phyloP scores from a whole-genome alignment of 2,888 invertebrate species.

The Drosophila monieri region DNA sequence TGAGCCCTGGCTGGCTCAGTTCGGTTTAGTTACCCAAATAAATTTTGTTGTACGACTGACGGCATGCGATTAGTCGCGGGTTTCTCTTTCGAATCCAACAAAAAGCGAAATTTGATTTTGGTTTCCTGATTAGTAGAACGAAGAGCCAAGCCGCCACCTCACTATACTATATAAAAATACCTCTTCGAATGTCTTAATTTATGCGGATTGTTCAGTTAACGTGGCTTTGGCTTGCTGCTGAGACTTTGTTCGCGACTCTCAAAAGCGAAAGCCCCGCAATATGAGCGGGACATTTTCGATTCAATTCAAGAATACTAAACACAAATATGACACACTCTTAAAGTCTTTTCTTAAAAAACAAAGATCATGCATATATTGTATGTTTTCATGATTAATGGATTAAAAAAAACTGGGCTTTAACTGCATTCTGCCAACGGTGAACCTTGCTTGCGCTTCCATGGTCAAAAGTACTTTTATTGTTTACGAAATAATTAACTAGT shows the following conservation, averaged over 20 bases:
- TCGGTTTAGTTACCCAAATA: slow-evolving; percentile 77
- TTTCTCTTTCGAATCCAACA: slow-evolving; percentile 72
- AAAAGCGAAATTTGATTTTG: slow-evolving; percentile 79
- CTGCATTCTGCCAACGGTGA: background rate
- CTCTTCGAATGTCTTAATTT: slow-evolving; percentile 61
- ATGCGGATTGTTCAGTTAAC: slow-evolving; percentile 67
- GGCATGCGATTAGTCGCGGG: slow-evolving; percentile 74
- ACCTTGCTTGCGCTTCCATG: background rate
- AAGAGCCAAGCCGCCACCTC: slow-evolving; percentile 35
- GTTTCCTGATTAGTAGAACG: slow-evolving; percentile 77
- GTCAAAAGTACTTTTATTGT: background rate
- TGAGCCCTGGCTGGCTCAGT: slow-evolving; percentile 46
- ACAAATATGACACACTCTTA: slow-evolving; percentile 27
- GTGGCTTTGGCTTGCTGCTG: slow-evolving; percentile 41
- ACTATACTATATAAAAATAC: slow-evolving; percentile 12
- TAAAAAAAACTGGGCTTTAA: background rate
- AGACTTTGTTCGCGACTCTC: slow-evolving; percentile 35
- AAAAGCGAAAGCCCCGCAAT: slow-evolving; percentile 41
- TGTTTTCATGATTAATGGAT: background rate
- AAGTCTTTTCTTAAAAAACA: slow-evolving; percentile 14
- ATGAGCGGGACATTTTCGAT: slow-evolving; percentile 31
- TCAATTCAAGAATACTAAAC: slow-evolving; percentile 36
- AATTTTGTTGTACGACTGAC: slow-evolving; percentile 62
- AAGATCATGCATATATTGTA: background rate
- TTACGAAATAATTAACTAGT: background rate